Evolutionary conservation across 2,113 vertebrate genomes (phyloP), one percentile per base, ranked within the genome.

Genomic region (Corythaixoides concolor): DNA sequence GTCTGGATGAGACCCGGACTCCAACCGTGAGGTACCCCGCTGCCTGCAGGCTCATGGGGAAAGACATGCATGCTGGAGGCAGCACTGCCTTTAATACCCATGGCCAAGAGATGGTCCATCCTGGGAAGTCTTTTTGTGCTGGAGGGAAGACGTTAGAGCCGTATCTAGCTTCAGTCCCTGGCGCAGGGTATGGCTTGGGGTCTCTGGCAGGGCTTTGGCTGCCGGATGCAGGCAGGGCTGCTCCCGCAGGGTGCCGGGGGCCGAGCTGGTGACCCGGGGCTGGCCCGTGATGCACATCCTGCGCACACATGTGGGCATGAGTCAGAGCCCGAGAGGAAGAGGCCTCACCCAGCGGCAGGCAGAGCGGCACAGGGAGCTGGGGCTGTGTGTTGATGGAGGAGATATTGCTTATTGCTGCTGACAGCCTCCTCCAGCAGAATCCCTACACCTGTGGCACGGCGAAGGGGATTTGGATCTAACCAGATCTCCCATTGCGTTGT

Each of bases 211-310:
- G 3, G 2, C 22, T 93, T 55, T 17, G 53, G 33, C 69, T 43
- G 81, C 39, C 0, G 9, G 53, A 28, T 0, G 0, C 26, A 11
- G 84, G 88, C 88, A 91, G 66, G 27, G 67, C 88, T 85, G 66
- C 49, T 84, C 64, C 63, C 0, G 1, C 23, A 7, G 52, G 43
- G 85, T 0, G 8, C 92, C 0, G 13, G 43, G 26, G 43, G 53
- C 62, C 2, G 55, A 76, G 88, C 82, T 72, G 83, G 55, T 87
- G 91, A 75, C 91, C 85, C 1, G 4, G 66, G 58, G 6, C 87
- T 78, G 81, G 95, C 87, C 95, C 6, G 24, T 96, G 96, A 95
- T 91, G 95, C 93, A 96, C 95, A 96, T 96, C 96, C 96, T 97
- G 91, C 91, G 87, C 96, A 91, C 10, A 27, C 96, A 96, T 94